Evolutionary conservation across 2,113 vertebrate species (phyloP).

Genomic region (Python bivittatus): DNA sequence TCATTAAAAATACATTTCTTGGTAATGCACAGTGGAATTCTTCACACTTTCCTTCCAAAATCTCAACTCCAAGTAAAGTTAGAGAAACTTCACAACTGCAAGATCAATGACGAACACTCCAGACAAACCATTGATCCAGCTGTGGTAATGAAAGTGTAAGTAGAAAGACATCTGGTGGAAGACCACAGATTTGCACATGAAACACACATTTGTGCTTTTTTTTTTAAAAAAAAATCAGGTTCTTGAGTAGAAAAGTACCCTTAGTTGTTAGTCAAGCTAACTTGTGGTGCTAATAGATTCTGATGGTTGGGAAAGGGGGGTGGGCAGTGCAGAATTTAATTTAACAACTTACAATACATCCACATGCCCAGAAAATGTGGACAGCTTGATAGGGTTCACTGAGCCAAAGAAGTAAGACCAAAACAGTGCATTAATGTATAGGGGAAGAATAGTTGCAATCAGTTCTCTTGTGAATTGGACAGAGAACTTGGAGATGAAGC

Average conservation of each 20-base stretch:
- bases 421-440: conserved; percentile 83
- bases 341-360: conserved; percentile 81
- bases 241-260: conserved; percentile 72
- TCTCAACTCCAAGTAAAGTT: neutral
- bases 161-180: conserved; percentile 57
- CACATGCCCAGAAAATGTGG: conserved; percentile 86
- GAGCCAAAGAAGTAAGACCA: conserved; percentile 80
- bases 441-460: conserved; percentile 83
- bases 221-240: conserved; percentile 34
- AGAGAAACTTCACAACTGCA: conserved; percentile 21
- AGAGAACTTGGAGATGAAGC: conserved; percentile 81
- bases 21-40: neutral
- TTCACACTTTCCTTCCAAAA: neutral
- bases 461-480: conserved; percentile 81
- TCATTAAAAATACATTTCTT: neutral
- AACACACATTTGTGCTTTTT: conserved; percentile 61
- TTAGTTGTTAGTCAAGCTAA: conserved; percentile 76
- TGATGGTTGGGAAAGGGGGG: conserved; percentile 68
- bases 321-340: conserved; percentile 78
- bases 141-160: conserved; percentile 42
- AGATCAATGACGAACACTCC: neutral
- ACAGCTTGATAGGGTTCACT: conserved; percentile 81
- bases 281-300: conserved; percentile 76
- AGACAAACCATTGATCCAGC: conserved; percentile 5
- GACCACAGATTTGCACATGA: conserved; percentile 51